phyloP scores from a whole-genome alignment of 2,797 vertebrate genomes.

The Sciurus carolinensis region DNA sequence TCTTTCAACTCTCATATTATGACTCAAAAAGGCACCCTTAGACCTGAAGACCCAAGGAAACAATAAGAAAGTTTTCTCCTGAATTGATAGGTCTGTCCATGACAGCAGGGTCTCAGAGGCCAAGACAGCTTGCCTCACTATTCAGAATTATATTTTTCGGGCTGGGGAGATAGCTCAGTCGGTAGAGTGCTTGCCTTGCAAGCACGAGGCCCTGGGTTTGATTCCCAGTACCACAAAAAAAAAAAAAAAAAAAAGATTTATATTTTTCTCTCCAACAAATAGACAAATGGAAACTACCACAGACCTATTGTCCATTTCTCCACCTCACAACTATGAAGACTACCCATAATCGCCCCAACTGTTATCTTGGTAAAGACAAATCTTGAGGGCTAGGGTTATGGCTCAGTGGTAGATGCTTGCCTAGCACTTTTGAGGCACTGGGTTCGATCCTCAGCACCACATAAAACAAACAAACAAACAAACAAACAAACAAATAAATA shows the following conservation, averaged over 20 bases:
- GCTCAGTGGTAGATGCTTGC: no score
- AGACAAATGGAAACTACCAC: constrained; percentile 58
- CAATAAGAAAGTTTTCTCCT: constrained; percentile 48
- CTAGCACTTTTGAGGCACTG: no score
- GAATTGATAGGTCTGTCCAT: constrained; percentile 39
- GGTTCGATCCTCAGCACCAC: no score
- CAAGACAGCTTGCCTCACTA: constrained; percentile 65
- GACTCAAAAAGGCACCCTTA: constrained; percentile 54
- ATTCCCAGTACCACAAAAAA: no score
- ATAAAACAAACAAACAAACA: no score
- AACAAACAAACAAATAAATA: no score
- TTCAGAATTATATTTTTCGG: constrained; percentile 36
- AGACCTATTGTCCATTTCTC: constrained; percentile 68
- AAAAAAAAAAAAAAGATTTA: neutral
- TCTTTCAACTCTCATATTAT: constrained; percentile 46
- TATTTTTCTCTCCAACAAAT: constrained; percentile 22
- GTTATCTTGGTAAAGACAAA: neutral
- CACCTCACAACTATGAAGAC: constrained; percentile 30
- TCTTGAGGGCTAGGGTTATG: neutral
- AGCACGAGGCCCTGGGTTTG: no score
- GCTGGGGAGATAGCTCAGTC: no score
- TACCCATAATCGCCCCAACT: constrained; percentile 3
- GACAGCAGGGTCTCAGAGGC: constrained; percentile 59
- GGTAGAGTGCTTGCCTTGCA: no score
- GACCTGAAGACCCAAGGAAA: constrained; percentile 41